A percentile compares a stretch with the other conserved stretches of the same genome.
Conservation (phyloP, 2,888 invertebrate species). For the Tortricodes alternella region DNA sequence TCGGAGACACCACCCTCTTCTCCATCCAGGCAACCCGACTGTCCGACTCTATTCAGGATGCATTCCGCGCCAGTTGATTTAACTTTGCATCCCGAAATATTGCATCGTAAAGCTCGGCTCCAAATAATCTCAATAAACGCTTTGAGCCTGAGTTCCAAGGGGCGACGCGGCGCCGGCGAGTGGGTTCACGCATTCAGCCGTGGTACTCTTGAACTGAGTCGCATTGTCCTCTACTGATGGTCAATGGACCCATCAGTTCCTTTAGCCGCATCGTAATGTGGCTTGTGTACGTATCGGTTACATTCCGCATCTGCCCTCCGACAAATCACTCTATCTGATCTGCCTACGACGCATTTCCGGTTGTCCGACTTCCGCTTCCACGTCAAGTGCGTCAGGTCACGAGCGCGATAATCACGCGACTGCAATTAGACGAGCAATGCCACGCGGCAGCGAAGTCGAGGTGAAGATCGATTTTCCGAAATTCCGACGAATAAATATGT, state of each 20-base stretch:
- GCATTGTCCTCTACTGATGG: too few relatives aligned
- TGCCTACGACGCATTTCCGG: not conserved
- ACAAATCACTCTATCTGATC: not conserved
- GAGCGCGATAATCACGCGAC: not conserved
- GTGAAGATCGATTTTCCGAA: not conserved
- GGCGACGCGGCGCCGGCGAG: not conserved
- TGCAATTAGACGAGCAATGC: not conserved
- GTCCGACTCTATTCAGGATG: not conserved
- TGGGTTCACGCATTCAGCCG: not conserved
- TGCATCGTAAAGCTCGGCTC: not conserved
- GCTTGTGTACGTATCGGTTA: too few relatives aligned
- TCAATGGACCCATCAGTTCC: too few relatives aligned
- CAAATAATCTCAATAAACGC: not conserved
- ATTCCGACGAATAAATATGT: constrained; percentile 13
- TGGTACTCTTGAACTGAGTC: too few relatives aligned
- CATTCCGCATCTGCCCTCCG: not conserved
- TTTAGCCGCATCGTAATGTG: too few relatives aligned
- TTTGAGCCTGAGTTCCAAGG: not conserved
- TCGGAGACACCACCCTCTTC: not conserved
- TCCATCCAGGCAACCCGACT: not conserved
- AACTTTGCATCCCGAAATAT: not conserved
- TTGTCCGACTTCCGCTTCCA: constrained; percentile 1
- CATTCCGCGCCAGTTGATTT: not conserved
- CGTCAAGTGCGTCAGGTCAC: not conserved
- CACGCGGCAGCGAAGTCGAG: not conserved